These are phyloP conservation scores for Vanessa cardui DNA, from an alignment of 2,888 invertebrate genomes.

Conservation along the genomic window DNA sequence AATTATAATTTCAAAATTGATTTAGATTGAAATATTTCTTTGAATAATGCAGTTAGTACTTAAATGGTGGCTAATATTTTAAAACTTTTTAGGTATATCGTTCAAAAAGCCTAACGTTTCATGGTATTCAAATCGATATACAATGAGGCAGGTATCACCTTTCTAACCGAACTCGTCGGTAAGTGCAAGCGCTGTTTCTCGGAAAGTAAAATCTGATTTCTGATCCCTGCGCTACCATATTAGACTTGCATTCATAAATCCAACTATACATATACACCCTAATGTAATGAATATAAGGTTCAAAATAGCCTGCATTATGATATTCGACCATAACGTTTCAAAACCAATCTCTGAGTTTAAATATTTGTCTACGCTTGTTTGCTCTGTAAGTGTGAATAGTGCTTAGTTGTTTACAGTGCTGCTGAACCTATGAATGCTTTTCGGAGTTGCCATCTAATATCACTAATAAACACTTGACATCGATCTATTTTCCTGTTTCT, in stretches of 20 bases:
- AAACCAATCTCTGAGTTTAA: slow-evolving; percentile 71
- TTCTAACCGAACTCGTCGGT: slow-evolving; percentile 39
- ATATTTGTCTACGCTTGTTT: slow-evolving; percentile 79
- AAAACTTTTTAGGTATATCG: neutral
- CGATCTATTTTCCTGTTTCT: slow-evolving; percentile 52
- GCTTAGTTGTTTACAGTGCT: slow-evolving; percentile 78
- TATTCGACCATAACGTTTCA: slow-evolving; percentile 60
- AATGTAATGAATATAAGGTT: slow-evolving; percentile 52
- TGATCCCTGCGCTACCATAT: slow-evolving; percentile 70
- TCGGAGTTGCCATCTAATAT: slow-evolving; percentile 61
- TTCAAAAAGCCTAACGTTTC: neutral
- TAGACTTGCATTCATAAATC: slow-evolving; percentile 63
- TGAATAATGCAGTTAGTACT: too few species aligned
- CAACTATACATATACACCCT: slow-evolving; percentile 51
- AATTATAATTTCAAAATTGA: too few species aligned
- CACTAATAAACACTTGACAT: slow-evolving; percentile 73
- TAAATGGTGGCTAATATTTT: neutral
- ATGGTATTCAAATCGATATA: slow-evolving; percentile 10
- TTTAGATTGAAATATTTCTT: too few species aligned
- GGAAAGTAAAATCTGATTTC: slow-evolving; percentile 71
- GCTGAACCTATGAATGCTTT: slow-evolving; percentile 72
- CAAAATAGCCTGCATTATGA: slow-evolving; percentile 56
- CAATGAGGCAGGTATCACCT: slow-evolving; percentile 9
- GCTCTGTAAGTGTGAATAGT: slow-evolving; percentile 81
- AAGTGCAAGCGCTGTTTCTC: slow-evolving; percentile 57